phyloP scores from a whole-genome alignment of 64 coral and sea anemone species.

The Dendronephthya gigantea region DNA sequence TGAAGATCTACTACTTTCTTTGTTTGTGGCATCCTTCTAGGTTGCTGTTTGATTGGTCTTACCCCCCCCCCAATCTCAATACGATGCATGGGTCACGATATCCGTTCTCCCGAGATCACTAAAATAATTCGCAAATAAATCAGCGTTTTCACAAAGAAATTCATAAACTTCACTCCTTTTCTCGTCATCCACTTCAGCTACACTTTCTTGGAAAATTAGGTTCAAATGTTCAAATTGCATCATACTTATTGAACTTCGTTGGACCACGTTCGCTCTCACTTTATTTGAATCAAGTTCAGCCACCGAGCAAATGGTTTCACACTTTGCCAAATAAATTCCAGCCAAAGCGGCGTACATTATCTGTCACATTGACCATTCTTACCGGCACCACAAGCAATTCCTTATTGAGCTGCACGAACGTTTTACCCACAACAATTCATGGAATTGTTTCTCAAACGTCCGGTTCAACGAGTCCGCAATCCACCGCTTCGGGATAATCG shows the following conservation, averaged over 20 bases:
- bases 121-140: neutral
- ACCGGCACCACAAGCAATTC: neutral
- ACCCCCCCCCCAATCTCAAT: neutral
- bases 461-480: too few relatives aligned
- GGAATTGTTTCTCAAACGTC: slow-evolving; percentile 1
- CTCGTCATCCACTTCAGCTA: neutral
- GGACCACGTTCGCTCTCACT: neutral
- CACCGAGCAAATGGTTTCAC: neutral
- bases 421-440: neutral
- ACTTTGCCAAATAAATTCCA: neutral
- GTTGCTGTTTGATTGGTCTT: neutral
- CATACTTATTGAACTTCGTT: neutral
- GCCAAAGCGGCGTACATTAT: neutral
- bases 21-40: neutral
- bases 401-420: neutral
- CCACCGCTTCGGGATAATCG: too few relatives aligned
- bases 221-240: neutral
- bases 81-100: neutral
- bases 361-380: neutral
- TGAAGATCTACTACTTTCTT: neutral
- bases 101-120: neutral
- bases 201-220: neutral
- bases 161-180: neutral
- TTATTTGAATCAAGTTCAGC: too few relatives aligned
- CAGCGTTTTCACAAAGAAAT: neutral